Evolutionary conservation across 2,797 vertebrate genomes (phyloP).

Genomic region (Propithecus perrieri): DNA sequence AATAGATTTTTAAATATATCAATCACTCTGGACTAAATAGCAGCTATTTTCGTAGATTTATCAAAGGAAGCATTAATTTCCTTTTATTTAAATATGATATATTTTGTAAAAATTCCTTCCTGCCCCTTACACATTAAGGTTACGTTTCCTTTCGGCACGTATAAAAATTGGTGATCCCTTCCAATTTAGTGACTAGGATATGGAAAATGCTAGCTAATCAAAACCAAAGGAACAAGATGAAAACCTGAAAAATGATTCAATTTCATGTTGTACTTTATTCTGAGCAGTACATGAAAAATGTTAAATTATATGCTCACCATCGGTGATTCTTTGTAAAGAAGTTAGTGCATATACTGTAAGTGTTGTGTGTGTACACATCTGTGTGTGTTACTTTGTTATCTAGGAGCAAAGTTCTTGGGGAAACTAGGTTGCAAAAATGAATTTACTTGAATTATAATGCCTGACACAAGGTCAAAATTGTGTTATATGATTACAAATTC

Average conservation of each 20-base stretch:
- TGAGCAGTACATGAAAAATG: constrained; percentile 42
- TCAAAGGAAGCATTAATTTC: neutral
- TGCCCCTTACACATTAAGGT: neutral
- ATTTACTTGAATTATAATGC: neutral
- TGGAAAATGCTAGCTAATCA: constrained; percentile 30
- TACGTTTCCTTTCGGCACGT: neutral
- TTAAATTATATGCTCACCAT: constrained; percentile 13
- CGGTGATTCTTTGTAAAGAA: constrained; percentile 30
- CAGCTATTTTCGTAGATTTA: neutral
- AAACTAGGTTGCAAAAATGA: neutral
- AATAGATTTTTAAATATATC: neutral
- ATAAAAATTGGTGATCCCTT: neutral
- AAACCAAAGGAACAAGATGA: constrained; percentile 55
- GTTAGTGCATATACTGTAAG: neutral
- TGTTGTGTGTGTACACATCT: neutral
- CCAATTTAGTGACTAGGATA: neutral
- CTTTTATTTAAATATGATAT: constrained; percentile 29
- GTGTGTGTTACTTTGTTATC: neutral
- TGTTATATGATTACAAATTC: neutral
- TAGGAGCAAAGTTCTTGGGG: constrained; percentile 8
- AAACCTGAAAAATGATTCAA: constrained; percentile 52
- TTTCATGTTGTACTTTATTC: constrained; percentile 8
- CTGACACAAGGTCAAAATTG: neutral
- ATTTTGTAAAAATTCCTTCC: constrained; percentile 36
- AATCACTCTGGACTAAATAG: neutral